Evolutionary conservation across 2,113 vertebrate species (phyloP).

Genomic region (Alligator mississippiensis): DNA sequence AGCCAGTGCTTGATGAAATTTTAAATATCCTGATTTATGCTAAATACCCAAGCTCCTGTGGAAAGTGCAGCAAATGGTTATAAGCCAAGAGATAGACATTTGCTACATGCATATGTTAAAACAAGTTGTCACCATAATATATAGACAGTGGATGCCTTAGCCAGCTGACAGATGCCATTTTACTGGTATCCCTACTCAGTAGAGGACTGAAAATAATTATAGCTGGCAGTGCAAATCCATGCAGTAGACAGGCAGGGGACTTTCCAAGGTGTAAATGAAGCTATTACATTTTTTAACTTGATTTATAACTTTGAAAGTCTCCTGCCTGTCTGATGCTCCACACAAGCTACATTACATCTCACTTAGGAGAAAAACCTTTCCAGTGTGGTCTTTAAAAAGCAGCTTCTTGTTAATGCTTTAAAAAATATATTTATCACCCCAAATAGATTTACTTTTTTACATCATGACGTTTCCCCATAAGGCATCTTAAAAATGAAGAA

Average conservation of each 20-base stretch:
- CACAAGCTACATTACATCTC: background rate
- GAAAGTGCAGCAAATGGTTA: background rate
- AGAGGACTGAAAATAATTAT: accelerated
- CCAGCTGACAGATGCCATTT: background rate
- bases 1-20: no score
- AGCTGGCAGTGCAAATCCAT: background rate
- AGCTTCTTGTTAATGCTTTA: background rate
- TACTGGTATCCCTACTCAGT: no score
- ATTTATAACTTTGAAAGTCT: background rate
- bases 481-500: background rate
- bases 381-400: background rate
- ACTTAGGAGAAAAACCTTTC: no score
- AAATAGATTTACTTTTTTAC: background rate
- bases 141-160: background rate
- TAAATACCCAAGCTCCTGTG: no score
- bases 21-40: no score
- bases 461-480: background rate
- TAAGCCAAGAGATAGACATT: background rate
- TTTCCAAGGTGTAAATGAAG: background rate
- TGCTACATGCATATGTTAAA: background rate
- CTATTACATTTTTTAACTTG: background rate
- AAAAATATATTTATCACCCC: background rate
- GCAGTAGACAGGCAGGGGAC: background rate
- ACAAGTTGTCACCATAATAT: background rate
- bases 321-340: background rate